phyloP scores from a whole-genome alignment of 2,888 invertebrate species.

The Gastrophysa polygoni region DNA sequence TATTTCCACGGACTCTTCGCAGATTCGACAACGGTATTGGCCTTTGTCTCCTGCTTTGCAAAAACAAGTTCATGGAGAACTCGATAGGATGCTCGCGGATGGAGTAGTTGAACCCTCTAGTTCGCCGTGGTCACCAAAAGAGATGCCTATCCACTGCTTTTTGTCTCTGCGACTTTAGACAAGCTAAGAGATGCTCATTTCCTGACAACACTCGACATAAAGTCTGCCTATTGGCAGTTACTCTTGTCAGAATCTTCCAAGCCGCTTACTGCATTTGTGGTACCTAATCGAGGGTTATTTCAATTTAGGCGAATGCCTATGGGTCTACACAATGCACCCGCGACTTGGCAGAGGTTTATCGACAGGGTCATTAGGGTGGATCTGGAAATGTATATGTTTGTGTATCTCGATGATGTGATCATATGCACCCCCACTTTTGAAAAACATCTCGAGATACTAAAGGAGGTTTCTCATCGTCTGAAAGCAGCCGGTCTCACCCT shows the following conservation, averaged over 20 bases:
- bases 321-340: too few relatives aligned
- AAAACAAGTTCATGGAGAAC: constrained; percentile 27
- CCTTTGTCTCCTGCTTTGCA: constrained; percentile 27
- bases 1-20: constrained; percentile 20
- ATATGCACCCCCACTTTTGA: constrained; percentile 32
- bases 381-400: constrained; percentile 36
- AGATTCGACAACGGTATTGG: constrained; percentile 31
- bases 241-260: constrained; percentile 14
- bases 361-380: too few relatives aligned
- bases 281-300: constrained; percentile 40
- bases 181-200: constrained; percentile 22
- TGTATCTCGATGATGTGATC: constrained; percentile 42
- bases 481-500: constrained; percentile 36
- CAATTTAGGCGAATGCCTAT: too few relatives aligned
- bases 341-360: too few relatives aligned
- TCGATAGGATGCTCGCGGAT: constrained; percentile 39
- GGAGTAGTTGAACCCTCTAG: constrained; percentile 36
- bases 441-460: constrained; percentile 30
- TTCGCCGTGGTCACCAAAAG: constrained; percentile 44
- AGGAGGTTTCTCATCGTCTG: constrained; percentile 28
- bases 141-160: constrained; percentile 27
- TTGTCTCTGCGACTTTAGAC: constrained; percentile 14
- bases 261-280: constrained; percentile 42
- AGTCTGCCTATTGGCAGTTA: constrained; percentile 28
- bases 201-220: constrained; percentile 25